phyloP scores from a whole-genome alignment of 1,140 invertebrate genomes.

The Sinella curviseta region DNA sequence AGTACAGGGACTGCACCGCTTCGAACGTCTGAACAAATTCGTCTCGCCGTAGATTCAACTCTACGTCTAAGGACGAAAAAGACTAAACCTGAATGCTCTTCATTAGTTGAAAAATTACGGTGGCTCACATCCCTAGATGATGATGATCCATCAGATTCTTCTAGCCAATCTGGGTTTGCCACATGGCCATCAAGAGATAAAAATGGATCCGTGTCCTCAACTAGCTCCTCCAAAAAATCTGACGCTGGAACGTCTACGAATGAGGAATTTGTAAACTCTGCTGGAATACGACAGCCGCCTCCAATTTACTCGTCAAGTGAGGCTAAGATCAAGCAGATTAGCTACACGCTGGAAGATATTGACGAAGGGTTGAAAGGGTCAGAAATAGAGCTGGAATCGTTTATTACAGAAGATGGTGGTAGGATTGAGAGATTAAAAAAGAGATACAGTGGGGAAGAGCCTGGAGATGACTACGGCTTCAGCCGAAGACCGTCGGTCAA shows the following conservation, averaged over 20 bases:
- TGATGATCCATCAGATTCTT: conserved; percentile 15
- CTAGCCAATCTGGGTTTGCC: conserved; percentile 42
- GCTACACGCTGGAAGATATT: conserved; percentile 48
- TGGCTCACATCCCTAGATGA: conserved; percentile 49
- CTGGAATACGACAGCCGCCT: conserved; percentile 28
- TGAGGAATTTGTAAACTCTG: conserved; percentile 46
- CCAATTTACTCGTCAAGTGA: conserved; percentile 38
- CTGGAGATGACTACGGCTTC: conserved; percentile 49
- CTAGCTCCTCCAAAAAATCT: conserved; percentile 33
- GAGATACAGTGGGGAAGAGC: conserved; percentile 39
- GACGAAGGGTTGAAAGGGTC: conserved; percentile 48
- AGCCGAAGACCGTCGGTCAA: conserved; percentile 48
- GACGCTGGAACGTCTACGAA: conserved; percentile 47
- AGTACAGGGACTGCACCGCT: conserved; percentile 47
- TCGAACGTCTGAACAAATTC: conserved; percentile 44
- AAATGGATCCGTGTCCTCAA: conserved; percentile 30
- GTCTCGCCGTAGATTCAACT: conserved; percentile 40
- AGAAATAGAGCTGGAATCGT: conserved; percentile 45
- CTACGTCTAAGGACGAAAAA: conserved; percentile 38
- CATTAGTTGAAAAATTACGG: conserved; percentile 48
- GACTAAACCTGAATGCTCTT: conserved; percentile 47
- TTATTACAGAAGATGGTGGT: conserved; percentile 44
- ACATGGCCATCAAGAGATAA: conserved; percentile 50
- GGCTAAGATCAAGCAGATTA: conserved; percentile 48
- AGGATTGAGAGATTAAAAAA: conserved; percentile 45